A percentile compares a stretch with the other conserved stretches of the same genome.
Conservation (phyloP, 1,140 invertebrate species). For the Periplaneta americana region DNA sequence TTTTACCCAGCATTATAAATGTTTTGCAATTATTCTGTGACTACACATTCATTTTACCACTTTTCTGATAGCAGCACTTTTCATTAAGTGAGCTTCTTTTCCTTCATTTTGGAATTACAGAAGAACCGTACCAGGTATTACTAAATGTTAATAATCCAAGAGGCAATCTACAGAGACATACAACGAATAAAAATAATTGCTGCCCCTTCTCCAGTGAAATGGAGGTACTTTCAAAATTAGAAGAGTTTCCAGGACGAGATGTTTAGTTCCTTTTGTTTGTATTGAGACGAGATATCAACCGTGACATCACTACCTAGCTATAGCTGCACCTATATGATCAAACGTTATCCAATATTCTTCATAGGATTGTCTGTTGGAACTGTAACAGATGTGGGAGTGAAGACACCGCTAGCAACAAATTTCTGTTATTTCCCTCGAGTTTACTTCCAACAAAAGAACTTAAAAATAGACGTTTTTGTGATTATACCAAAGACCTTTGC, state of each 20-base stretch:
- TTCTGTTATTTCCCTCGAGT: background rate
- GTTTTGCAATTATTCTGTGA: no score
- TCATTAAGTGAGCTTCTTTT: background rate
- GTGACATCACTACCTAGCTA: background rate
- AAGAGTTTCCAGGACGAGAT: background rate
- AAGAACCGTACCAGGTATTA: no score
- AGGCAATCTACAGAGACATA: background rate
- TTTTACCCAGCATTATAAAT: no score
- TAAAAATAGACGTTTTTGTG: background rate
- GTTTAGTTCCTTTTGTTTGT: background rate
- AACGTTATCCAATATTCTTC: background rate
- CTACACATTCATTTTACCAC: no score
- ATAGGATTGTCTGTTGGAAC: background rate
- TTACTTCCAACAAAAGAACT: background rate
- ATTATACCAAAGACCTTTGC: no score
- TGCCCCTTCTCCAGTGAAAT: background rate
- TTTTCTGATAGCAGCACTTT: background rate
- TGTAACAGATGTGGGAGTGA: background rate
- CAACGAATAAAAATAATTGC: background rate
- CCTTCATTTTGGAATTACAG: no score
- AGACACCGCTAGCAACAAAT: background rate
- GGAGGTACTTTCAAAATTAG: background rate
- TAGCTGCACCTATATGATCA: background rate
- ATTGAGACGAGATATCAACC: background rate
- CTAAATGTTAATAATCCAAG: background rate